A percentile compares a stretch with the other conserved stretches of the same genome.
phyloP scores from a whole-genome alignment of 2,113 vertebrate species.

The Illadopsis cleaveri region DNA sequence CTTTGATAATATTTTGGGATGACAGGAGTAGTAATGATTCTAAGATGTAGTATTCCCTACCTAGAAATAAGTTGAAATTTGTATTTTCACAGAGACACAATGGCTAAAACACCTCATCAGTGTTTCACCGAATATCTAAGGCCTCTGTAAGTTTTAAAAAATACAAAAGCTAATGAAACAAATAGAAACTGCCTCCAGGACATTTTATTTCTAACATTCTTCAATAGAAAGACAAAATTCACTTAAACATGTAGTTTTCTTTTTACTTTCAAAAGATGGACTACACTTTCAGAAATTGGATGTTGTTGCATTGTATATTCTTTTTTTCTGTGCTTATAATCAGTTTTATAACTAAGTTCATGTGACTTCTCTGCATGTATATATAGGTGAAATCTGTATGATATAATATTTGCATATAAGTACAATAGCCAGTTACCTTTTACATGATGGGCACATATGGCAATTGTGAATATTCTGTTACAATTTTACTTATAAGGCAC shows the following conservation, averaged over 20 bases:
- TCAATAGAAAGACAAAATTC: neutral
- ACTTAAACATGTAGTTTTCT: neutral
- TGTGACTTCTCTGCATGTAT: neutral
- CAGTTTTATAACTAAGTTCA: neutral
- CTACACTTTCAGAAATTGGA: neutral
- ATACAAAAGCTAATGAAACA: neutral
- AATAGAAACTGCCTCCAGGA: neutral
- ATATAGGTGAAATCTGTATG: neutral
- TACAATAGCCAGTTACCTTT: neutral
- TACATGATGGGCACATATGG: neutral
- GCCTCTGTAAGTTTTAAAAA: neutral
- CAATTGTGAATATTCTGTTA: neutral
- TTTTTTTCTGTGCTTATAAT: neutral
- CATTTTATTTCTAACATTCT: neutral
- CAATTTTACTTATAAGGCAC: neutral
- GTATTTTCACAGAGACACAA: neutral
- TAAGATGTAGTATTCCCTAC: neutral
- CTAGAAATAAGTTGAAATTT: neutral
- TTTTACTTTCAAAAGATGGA: neutral
- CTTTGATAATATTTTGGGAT: neutral
- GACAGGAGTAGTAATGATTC: neutral
- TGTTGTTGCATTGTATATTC: neutral
- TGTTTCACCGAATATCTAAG: neutral
- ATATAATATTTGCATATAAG: neutral
- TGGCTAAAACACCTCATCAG: neutral